phyloP scores from a whole-genome alignment of 2,113 vertebrate species.

The Entosphenus tridentatus region DNA sequence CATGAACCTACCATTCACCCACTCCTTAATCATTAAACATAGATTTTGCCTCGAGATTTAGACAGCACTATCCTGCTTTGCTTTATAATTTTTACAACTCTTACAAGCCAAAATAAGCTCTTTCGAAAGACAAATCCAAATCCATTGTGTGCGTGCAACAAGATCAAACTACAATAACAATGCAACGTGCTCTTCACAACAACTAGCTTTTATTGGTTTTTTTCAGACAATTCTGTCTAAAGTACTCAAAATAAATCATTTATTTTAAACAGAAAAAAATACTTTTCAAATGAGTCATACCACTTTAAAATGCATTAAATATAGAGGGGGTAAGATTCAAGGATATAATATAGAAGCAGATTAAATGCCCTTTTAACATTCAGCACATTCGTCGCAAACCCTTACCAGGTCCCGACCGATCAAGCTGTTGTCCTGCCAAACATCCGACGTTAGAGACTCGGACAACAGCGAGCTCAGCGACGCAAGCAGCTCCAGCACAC shows the following conservation, averaged over 20 bases:
- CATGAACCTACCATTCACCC: too few relatives aligned
- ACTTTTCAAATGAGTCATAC: background rate
- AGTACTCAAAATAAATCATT: too few relatives aligned
- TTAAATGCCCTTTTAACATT: slow-evolving; percentile 10
- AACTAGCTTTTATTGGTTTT: too few relatives aligned
- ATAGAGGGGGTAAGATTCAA: background rate
- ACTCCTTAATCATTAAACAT: too few relatives aligned
- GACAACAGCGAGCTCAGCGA: slow-evolving; percentile 34
- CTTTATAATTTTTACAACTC: too few relatives aligned
- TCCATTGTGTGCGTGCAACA: background rate
- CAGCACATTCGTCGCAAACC: slow-evolving; percentile 8
- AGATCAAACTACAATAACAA: background rate
- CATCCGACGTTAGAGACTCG: slow-evolving; percentile 40
- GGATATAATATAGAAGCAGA: background rate
- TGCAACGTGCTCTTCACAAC: too few relatives aligned
- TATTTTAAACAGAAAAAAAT: slow-evolving; percentile 9
- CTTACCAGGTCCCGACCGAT: slow-evolving; percentile 64
- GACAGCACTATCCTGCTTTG: too few relatives aligned
- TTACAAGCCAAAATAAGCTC: slow-evolving; percentile 15
- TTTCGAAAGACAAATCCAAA: slow-evolving; percentile 8
- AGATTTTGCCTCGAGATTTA: too few relatives aligned
- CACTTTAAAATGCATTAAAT: too few relatives aligned
- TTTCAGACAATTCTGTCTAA: too few relatives aligned
- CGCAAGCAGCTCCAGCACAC: slow-evolving; percentile 46
- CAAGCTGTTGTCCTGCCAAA: slow-evolving; percentile 67